Evolutionary conservation across 2,797 vertebrate genomes (phyloP), one percentile per base, ranked within the genome.

Genomic region (Philypnodon macrostomus): DNA sequence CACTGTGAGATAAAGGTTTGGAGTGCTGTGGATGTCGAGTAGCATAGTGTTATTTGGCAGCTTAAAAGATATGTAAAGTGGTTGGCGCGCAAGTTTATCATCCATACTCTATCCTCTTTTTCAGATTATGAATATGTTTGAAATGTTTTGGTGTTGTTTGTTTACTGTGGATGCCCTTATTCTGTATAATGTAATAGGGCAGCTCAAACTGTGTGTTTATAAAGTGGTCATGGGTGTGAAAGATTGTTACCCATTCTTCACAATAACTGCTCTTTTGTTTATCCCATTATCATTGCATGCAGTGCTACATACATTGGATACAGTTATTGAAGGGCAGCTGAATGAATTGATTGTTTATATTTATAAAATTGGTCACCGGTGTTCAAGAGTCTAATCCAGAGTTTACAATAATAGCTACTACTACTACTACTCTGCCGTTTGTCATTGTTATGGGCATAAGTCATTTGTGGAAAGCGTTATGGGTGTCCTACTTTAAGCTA

Each of bases 201-300:
- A 37, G 39, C 33, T 71, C 32, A 48, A 40, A 19, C 9, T 29
- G 27, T 29, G 12, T 29, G 26, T 24, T 54, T 14, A 14, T 10
- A 34, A 18, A 36, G 52, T 24, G 21, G 4, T 36, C 52, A 31
- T 13, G 6, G 2, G 26, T 49, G 19, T 47, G 10, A 37, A 5
- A 31, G 4, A 15, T 35, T 34, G 26, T 47, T 37, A 37, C 8
- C 67, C 3, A 18, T 35, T 17, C 26, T 14, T 45, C 41, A 3
- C 6, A 14, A 15, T 39, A 13, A 18, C 9, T 6, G 13, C 11
- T 17, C n/a, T n/a, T n/a, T n/a, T n/a, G n/a, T n/a, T n/a, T n/a
- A n/a, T n/a, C n/a, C n/a, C n/a, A n/a, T n/a, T n/a, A n/a, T n/a
- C n/a, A n/a, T n/a, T n/a, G n/a, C n/a, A n/a, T n/a, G n/a, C n/a